Evolutionary conservation across 1,140 invertebrate species (phyloP).

Genomic region (Drosophila bifasciata): DNA sequence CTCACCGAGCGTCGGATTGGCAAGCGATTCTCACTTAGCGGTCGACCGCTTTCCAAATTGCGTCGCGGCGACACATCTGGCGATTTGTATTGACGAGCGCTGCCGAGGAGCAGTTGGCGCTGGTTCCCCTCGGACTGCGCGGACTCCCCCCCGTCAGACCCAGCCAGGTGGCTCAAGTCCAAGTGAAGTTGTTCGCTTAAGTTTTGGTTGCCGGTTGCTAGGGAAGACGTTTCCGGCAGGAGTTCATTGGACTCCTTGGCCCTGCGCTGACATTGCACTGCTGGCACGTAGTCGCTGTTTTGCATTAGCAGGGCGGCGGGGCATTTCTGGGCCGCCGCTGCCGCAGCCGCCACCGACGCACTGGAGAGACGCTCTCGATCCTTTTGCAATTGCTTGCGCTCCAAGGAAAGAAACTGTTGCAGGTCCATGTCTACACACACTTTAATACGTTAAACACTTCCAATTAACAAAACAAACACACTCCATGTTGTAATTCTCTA

Average conservation of each 20-base stretch:
- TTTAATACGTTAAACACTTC: no score
- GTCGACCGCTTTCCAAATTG: conserved; percentile 65
- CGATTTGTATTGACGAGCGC: conserved; percentile 71
- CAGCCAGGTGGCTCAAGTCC: conserved; percentile 32
- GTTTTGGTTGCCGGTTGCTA: conserved; percentile 64
- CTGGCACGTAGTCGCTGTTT: conserved; percentile 24
- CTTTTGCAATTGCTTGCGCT: conserved; percentile 59
- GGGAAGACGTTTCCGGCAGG: conserved; percentile 39
- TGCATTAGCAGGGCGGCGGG: conserved; percentile 55
- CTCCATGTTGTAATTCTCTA: neutral
- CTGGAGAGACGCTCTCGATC: conserved; percentile 54
- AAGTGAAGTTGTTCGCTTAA: conserved; percentile 42
- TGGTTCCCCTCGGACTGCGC: conserved; percentile 25
- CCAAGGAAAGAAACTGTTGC: conserved; percentile 58
- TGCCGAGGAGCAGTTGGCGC: conserved; percentile 67
- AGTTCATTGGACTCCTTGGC: conserved; percentile 68
- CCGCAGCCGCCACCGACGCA: no score
- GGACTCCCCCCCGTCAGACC: conserved; percentile 4
- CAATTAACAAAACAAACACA: neutral
- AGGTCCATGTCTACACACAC: conserved; percentile 49
- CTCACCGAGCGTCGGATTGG: conserved; percentile 67
- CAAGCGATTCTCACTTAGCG: conserved; percentile 73
- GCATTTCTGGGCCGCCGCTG: conserved; percentile 27
- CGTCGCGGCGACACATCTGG: conserved; percentile 63
- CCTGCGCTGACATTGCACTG: conserved; percentile 66